A percentile compares a stretch with the other conserved stretches of the same genome.
Conservation (phyloP, 2,113 vertebrate genomes). For the Cathartes aura region DNA sequence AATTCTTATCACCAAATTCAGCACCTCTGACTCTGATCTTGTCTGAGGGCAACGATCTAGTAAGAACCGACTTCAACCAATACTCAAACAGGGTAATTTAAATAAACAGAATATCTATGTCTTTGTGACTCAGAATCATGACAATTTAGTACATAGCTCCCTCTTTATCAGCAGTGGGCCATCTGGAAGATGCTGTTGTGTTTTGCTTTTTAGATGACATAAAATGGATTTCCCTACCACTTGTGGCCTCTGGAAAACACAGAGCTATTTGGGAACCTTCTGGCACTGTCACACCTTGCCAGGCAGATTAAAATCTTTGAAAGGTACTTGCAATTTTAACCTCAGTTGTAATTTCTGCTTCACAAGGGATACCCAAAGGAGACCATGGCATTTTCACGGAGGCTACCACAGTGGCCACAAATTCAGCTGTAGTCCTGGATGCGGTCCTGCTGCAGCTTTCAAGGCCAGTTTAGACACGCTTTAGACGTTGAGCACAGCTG, state of each 20-base stretch:
- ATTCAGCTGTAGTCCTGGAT: background rate
- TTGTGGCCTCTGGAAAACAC: background rate
- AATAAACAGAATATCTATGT: background rate
- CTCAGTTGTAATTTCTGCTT: background rate
- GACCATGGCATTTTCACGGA: background rate
- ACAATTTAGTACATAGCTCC: fast-evolving
- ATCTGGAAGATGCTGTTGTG: background rate
- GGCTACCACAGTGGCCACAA: background rate
- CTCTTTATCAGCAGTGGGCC: background rate
- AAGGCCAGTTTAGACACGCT: background rate
- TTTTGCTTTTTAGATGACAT: background rate
- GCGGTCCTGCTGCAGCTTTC: background rate
- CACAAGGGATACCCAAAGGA: background rate
- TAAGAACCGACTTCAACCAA: background rate
- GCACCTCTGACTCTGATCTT: background rate
- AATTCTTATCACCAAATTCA: background rate
- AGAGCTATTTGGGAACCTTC: background rate
- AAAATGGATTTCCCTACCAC: background rate
- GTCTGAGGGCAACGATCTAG: background rate
- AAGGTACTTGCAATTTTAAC: background rate
- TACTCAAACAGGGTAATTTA: background rate
- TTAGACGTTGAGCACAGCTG: fast-evolving
- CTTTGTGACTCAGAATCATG: background rate
- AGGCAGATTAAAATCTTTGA: background rate
- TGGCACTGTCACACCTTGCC: background rate